Evolutionary conservation across 2,888 invertebrate genomes (phyloP), one percentile per base, ranked within the genome.

Genomic region (Cantharis nigra): DNA sequence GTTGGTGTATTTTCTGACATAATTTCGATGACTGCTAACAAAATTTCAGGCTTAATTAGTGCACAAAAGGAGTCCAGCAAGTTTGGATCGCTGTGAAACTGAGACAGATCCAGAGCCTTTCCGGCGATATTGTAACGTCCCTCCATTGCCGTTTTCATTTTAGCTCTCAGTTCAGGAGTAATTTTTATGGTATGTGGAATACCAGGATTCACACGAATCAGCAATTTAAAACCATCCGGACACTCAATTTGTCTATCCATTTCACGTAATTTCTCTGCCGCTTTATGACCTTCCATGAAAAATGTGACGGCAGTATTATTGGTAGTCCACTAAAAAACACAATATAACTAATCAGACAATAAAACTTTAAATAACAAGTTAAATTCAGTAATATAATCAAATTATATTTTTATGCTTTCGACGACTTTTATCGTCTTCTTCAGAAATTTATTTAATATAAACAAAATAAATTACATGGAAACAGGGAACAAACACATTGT

Each of bases 1-100:
- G 95, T 94, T 0, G 97, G 97, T 85, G 97, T 95, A 86, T 96
- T 94, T 80, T 95, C 94, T 11, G 92, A 90, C 63, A 97, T 95
- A 30, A 97, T 95, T 77, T 96, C 93, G 30, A 96, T 89, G 0
- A 94, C 95, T 9, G 92, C 91, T 70, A 91, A 85, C 91, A 97
- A 92, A 20, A 97, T 92, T 63, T 91, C 89, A 0, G 93, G 92
- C 28, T 95, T 92, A 83, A 93, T 94, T 3, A 97, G 87, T 0
- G 94, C 94, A 85, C 96, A 94, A 85, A 95, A 96, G 73, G 93
- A 89, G 79, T 94, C 93, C 65, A 91, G 88, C 69, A 97, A 89
- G 83, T 93, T 93, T 72, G 93, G 92, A 89, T 96, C 97, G 7
- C 92, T 90, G 88, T 96, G 94, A 85, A 97, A 96, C 82, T 92